These are phyloP conservation scores for Toxotes lorentzi DNA, from an alignment of 2,797 vertebrate genomes.

Conservation along the genomic window DNA sequence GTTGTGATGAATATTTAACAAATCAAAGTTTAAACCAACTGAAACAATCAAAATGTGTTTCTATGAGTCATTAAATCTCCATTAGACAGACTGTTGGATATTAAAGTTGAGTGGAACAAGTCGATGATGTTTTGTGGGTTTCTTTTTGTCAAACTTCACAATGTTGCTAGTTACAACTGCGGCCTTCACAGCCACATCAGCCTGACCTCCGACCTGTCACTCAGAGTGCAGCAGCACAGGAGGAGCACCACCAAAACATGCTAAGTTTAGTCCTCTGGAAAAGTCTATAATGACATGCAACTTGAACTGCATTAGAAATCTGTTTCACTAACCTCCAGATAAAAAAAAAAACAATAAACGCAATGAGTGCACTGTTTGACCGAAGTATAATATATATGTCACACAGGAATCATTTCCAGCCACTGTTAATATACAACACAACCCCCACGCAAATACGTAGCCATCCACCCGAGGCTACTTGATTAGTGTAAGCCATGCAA, in stretches of 20 bases:
- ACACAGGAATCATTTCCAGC: slow-evolving; percentile 25
- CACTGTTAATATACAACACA: background rate
- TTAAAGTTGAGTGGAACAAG: slow-evolving; percentile 23
- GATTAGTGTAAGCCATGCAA: slow-evolving; percentile 24
- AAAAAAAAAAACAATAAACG: slow-evolving; percentile 16
- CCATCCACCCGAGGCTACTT: background rate
- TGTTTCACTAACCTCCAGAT: slow-evolving; percentile 4
- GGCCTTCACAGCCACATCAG: slow-evolving; percentile 9
- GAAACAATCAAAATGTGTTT: slow-evolving; percentile 23
- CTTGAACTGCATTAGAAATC: background rate
- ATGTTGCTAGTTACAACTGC: slow-evolving; percentile 26
- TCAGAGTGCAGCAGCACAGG: slow-evolving; percentile 21
- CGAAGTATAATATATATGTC: slow-evolving; percentile 1
- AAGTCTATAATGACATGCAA: slow-evolving; percentile 17
- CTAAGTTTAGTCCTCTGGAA: background rate
- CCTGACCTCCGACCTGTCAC: background rate
- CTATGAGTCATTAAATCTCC: slow-evolving; percentile 37
- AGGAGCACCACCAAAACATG: slow-evolving; percentile 47
- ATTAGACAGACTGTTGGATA: slow-evolving; percentile 34
- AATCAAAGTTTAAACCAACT: slow-evolving; percentile 38
- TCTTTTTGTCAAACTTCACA: slow-evolving; percentile 35
- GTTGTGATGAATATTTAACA: slow-evolving; percentile 42
- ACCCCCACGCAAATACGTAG: background rate
- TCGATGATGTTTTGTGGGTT: slow-evolving; percentile 10
- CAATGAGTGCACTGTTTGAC: slow-evolving; percentile 2